These are phyloP conservation scores for Alentia gelatinosa DNA, from an alignment of 2,888 invertebrate genomes.

Conservation along the genomic window DNA sequence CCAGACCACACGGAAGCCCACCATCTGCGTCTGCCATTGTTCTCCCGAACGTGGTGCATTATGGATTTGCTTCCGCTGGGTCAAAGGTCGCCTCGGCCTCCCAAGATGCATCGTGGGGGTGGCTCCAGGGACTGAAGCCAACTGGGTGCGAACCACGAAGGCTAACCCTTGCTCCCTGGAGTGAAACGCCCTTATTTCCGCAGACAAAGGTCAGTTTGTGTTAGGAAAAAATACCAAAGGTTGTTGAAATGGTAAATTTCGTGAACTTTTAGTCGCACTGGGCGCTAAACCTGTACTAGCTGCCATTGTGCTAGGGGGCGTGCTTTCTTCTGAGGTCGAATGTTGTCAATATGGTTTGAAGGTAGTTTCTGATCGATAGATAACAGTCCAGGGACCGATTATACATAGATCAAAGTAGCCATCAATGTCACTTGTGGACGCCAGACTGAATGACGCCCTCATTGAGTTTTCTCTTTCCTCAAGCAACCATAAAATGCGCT, in stretches of 20 bases:
- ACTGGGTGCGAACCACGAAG: not conserved
- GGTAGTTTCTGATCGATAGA: not conserved
- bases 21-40: conserved; percentile 49
- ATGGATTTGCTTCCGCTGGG: conserved; percentile 36
- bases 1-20: conserved; percentile 13
- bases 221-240: not conserved
- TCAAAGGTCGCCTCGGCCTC: conserved; percentile 31
- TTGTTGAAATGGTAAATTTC: not conserved
- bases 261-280: not conserved
- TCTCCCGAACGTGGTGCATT: conserved; percentile 18
- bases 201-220: not conserved
- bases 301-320: too few relatives aligned
- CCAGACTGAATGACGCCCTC: not conserved
- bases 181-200: not conserved
- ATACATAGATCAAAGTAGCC: conserved; percentile 15
- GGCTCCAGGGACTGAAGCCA: not conserved
- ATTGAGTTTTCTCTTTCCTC: too few relatives aligned
- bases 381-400: not conserved
- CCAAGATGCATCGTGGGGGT: not conserved
- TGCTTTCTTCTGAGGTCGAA: too few relatives aligned
- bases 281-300: not conserved
- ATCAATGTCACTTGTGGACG: not conserved
- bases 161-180: too few relatives aligned
- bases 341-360: too few relatives aligned
- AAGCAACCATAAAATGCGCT: not conserved